Base-by-base conservation (phyloP, 2,888 invertebrate genomes). In the Octonoba sinensis region DNA sequence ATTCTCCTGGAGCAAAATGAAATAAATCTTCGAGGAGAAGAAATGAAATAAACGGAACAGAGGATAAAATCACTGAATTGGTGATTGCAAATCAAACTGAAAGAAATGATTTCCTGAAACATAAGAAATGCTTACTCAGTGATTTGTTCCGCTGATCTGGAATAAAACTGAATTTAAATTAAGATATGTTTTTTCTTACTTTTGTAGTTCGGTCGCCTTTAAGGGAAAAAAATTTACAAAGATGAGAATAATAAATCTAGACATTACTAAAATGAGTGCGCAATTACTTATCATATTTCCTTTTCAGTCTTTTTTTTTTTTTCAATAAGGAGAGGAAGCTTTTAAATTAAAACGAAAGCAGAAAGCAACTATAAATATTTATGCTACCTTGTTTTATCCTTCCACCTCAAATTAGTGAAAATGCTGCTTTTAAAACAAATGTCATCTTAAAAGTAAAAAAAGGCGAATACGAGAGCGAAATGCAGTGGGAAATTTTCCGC, bases 41-140 rank as follows among this genome's bases (percentile, higher is more conserved):
- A 67, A 75, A 59, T 59, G 47, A 44, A 51, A 44, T 67, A 60
- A 67, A 67, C 27, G 46, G 49, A 44, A 67, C 24, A 59, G 18
- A 22, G 24, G 18, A 67, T 60, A 75, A 60, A 67, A 60, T 67
- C 36, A 67, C 47, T 75, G 27, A 59, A 67, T 67, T 60, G 47
- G 60, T 75, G 57, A 75, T 67, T 60, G 20, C 60, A 67, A 75
- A 67, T 67, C 75, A 75, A 67, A 74, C 59, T 20, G 51, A 75
- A 75, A 75, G 47, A 60, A 57, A 57, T 20, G 20, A 57, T 57
- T 57, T 57, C 57, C 57, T n/a, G 57, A 20, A 57, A n/a, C 18
- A 27, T 24, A 65, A 59, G 56, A 66, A 57, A 27, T 49, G 16
- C 36, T 51, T 59, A 57, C 49, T 44, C 27, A 62, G 62, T 36